Base-by-base conservation (phyloP, 2,888 invertebrate genomes). In the Agrotis puta region DNA sequence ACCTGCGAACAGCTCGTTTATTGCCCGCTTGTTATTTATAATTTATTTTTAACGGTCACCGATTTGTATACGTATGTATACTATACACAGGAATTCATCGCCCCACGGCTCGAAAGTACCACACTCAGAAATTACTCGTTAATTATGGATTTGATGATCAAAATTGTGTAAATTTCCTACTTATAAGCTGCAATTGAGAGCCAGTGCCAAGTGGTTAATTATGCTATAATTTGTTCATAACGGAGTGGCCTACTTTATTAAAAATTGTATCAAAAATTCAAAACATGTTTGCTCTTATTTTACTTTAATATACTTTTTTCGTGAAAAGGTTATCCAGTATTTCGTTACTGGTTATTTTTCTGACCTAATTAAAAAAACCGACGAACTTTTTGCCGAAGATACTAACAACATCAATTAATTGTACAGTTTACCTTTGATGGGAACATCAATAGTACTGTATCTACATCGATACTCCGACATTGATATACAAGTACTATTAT, bases 31-130 rank as follows among this genome's bases (percentile, higher is more conserved):
- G 95, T 96, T 95, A 96, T 94, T 95, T 95, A 94, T 95, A 95
- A 95, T 95, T 95, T 96, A 95, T 95, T 95, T 96, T 95, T 96
- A 95, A 95, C 94, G 93, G 94, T 93, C 92, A 90, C 92, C 91
- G 93, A 95, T 95, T 95, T 93, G 94, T 94, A 92, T 91, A 88
- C 89, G 84, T 85, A 79, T 85, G 85, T 85, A 83, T 88, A 84
- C 84, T 83, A 80, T 84, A 81, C 73, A 77, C 81, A 81, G 83
- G 87, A 86, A 86, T 87, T 84, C 81, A 82, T 87, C 78, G 87
- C 82, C 84, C 81, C 84, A 86, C 78, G 85, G 85, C 83, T 88
- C 85, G 85, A 85, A 80, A 82, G 82, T 82, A 87, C 87, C 85
- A 83, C 84, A 77, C 82, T 75, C 69, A 57, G 53, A 83, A 82